Evolutionary conservation across 1,140 invertebrate genomes (phyloP), one percentile per base, ranked within the genome.

Genomic region (Onthophagus taurus): DNA sequence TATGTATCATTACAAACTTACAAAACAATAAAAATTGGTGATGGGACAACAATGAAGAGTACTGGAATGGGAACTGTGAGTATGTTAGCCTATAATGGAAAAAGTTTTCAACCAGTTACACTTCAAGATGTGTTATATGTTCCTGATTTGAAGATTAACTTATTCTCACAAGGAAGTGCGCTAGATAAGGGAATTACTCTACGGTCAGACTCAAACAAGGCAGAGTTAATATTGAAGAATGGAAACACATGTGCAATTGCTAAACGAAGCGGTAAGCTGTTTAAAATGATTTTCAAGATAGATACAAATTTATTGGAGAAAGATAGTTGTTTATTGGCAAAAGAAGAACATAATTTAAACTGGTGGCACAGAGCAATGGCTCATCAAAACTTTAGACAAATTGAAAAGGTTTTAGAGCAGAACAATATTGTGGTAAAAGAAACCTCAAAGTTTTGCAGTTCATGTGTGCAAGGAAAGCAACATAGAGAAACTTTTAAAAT

Each of bases 1-100:
- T 7, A 26, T 7, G 24, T 26, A 7, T 7, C n/a, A 7, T 26
- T 7, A 26, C 7, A 26, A 3, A 7, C 2, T 5, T 12, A 2
- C 2, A 42, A 19, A 42, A 19, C 23, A n/a, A 31, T 42, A 31
- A 43, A 43, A 43, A 43, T 33, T 18, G 42, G 42, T 16, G 17
- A 43, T 34, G 31, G 42, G 21, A 7, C 20, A 26, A 26, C 16
- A 12, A 23, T 23, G 14, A 39, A 24, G 19, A 21, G 8, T 7
- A 17, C 13, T 9, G 16, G 24, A 7, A 26, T 26, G n/a, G 37
- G 37, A 6, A 24, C 7, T 5, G 13, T 39, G 24, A 4, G 24
- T 4, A 3, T 39, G 4, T 3, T 12, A 23, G 19, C 37, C 14
- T n/a, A n/a, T n/a, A n/a, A n/a, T n/a, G n/a, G n/a, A n/a, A n/a